These are phyloP conservation scores for Andrena praecox DNA, from an alignment of 2,888 invertebrate genomes.

Conservation along the genomic window DNA sequence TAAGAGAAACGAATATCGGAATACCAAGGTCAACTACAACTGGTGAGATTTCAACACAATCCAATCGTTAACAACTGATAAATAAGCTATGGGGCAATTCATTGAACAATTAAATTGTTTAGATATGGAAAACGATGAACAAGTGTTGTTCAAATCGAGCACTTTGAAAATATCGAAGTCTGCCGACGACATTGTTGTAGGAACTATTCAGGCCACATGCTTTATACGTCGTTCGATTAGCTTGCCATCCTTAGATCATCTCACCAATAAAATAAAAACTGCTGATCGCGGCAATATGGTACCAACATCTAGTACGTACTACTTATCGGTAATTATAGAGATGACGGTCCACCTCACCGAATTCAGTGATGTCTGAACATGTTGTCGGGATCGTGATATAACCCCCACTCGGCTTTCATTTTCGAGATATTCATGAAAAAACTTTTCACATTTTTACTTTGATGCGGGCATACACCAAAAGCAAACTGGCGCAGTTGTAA, in stretches of 20 bases:
- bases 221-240: constrained; percentile 88
- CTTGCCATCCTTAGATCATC: constrained; percentile 87
- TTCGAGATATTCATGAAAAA: too few relatives aligned
- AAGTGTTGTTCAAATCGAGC: constrained; percentile 27
- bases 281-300: constrained; percentile 27
- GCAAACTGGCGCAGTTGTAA: too few relatives aligned
- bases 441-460: too few relatives aligned
- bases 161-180: constrained; percentile 89
- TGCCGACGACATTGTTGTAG: constrained; percentile 89
- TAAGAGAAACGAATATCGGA: constrained; percentile 31
- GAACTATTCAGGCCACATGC: constrained; percentile 84
- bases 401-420: too few relatives aligned
- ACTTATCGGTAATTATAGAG: too few relatives aligned
- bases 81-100: not conserved
- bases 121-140: constrained; percentile 55
- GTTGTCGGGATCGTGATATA: too few relatives aligned
- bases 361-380: too few relatives aligned
- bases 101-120: constrained; percentile 4
- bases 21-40: constrained; percentile 22
- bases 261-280: constrained; percentile 32
- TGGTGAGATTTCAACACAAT: constrained; percentile 27
- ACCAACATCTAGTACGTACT: constrained; percentile 56
- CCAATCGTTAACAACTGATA: not conserved
- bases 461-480: too few relatives aligned
- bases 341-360: too few relatives aligned